Evolutionary conservation across 2,113 vertebrate genomes (phyloP).

Genomic region (Mastomys natalensis): DNA sequence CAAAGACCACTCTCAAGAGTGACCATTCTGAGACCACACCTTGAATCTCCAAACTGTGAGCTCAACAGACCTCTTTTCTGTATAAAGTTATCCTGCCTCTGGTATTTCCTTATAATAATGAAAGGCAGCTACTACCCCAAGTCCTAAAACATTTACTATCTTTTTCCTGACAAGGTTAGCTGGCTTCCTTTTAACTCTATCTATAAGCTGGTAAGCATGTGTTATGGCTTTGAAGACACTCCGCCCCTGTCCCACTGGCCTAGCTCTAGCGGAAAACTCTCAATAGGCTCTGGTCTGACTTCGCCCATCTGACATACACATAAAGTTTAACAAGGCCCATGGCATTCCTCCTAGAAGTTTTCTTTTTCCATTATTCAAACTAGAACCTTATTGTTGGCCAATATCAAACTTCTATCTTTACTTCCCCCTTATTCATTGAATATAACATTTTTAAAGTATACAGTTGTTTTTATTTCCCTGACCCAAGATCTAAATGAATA

Average conservation of each 20-base stretch:
- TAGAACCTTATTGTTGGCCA: neutral
- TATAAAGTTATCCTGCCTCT: neutral
- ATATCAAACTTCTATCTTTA: no score
- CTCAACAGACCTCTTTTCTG: neutral
- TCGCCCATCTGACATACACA: no score
- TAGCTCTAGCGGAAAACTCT: accelerated
- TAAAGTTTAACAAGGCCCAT: neutral
- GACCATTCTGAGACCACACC: neutral
- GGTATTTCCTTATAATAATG: neutral
- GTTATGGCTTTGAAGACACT: accelerated
- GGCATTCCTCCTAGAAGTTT: neutral
- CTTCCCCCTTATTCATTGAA: neutral
- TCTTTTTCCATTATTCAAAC: neutral
- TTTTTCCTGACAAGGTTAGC: neutral
- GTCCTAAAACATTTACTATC: neutral
- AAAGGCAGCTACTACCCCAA: neutral
- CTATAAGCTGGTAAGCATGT: neutral
- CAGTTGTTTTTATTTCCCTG: neutral
- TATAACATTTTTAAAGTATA: neutral
- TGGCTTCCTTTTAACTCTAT: no score
- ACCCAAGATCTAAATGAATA: neutral
- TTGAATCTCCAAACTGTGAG: neutral
- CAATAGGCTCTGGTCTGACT: neutral
- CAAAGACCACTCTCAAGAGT: no score
- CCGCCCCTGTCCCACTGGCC: neutral